Conservation (phyloP, 2,888 invertebrate genomes). For the Habrosyne pyritoides region DNA sequence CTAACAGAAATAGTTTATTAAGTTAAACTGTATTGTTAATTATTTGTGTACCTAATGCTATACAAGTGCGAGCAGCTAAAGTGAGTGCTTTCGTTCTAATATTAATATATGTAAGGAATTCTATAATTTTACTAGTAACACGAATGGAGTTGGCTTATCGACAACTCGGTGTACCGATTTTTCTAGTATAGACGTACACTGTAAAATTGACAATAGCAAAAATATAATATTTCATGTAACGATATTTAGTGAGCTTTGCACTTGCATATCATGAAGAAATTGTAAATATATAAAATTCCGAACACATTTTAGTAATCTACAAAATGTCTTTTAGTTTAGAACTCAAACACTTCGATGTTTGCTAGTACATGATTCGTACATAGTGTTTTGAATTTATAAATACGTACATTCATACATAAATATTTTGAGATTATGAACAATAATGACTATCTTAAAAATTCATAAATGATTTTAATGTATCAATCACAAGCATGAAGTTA, state of each 20-base stretch:
- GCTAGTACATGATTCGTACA: background rate
- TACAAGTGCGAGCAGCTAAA: constrained; percentile 82
- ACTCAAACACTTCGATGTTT: constrained; percentile 14
- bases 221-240: constrained; percentile 54
- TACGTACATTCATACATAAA: background rate
- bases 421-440: background rate
- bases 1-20: constrained; percentile 75
- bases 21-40: constrained; percentile 73
- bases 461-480: background rate
- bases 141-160: constrained; percentile 41
- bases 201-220: constrained; percentile 58
- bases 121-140: constrained; percentile 55
- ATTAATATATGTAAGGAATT: constrained; percentile 63
- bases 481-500: constrained; percentile 1
- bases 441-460: background rate
- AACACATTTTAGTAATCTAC: constrained; percentile 54
- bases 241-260: constrained; percentile 83
- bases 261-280: constrained; percentile 80
- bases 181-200: constrained; percentile 65
- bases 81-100: constrained; percentile 62
- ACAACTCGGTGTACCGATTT: constrained; percentile 50
- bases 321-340: constrained; percentile 25
- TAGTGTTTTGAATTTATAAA: background rate
- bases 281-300: constrained; percentile 70
- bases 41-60: constrained; percentile 72